phyloP scores from a whole-genome alignment of 2,888 invertebrate genomes.

The Apeira syringaria region DNA sequence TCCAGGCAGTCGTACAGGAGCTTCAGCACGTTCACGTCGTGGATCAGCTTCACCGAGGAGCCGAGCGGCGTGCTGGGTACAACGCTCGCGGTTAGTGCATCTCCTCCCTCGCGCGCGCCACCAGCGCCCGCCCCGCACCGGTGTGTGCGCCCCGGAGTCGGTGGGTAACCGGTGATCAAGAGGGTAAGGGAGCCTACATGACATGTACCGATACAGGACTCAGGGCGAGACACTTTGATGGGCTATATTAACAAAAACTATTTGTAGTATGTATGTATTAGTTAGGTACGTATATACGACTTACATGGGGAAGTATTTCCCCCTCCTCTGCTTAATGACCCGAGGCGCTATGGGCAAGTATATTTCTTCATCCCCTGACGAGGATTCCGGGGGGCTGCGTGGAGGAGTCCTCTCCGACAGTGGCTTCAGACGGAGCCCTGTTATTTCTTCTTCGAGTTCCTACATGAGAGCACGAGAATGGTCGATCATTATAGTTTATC shows the following conservation, averaged over 20 bases:
- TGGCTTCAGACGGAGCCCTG: conserved; percentile 60
- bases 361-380: conserved; percentile 46
- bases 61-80: conserved; percentile 62
- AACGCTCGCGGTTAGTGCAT: no score
- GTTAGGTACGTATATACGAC: conserved; percentile 23
- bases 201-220: no score
- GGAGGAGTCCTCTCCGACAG: conserved; percentile 37
- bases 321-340: conserved; percentile 25
- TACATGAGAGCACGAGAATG: no score
- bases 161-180: no score
- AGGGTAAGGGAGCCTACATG: no score
- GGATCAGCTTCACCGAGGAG: conserved; percentile 40
- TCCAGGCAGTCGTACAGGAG: conserved; percentile 66
- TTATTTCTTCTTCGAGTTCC: conserved; percentile 63
- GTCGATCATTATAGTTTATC: no score
- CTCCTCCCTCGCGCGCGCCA: no score
- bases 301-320: conserved; percentile 72
- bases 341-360: conserved; percentile 50
- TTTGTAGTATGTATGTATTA: no score
- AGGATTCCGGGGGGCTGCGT: conserved; percentile 24
- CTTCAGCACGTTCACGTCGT: conserved; percentile 60
- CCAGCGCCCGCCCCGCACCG: no score
- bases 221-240: no score
- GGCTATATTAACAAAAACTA: no score
- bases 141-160: no score